A percentile compares a stretch with the other conserved stretches of the same genome.
Evolutionary conservation across 1,140 invertebrate genomes (phyloP).

Genomic region (Camponotus floridanus): DNA sequence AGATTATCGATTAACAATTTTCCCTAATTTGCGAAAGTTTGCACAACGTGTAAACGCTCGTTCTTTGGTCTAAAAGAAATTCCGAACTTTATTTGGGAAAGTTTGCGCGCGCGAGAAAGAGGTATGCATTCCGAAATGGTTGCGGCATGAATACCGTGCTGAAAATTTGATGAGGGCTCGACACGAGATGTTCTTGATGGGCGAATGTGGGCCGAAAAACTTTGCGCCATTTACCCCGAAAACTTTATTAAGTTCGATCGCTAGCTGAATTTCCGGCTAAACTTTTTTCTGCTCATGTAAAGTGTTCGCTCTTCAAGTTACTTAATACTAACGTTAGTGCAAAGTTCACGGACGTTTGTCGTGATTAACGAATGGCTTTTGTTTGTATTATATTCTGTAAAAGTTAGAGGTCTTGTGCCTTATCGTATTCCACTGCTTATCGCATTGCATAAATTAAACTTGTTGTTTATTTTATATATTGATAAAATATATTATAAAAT

Average conservation of each 20-base stretch:
- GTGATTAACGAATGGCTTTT: background rate
- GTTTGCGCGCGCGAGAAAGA: background rate
- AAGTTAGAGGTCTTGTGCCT: background rate
- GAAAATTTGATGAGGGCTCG: slow-evolving; percentile 49
- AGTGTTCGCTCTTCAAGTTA: background rate
- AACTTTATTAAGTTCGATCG: background rate
- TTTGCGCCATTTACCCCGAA: slow-evolving; percentile 14
- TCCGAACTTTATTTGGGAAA: slow-evolving; percentile 50
- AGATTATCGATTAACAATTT: slow-evolving; percentile 25
- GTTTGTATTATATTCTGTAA: background rate
- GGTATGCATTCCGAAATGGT: background rate
- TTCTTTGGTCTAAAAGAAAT: slow-evolving; percentile 9
- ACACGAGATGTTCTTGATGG: slow-evolving; percentile 25
- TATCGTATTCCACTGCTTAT: background rate
- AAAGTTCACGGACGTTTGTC: background rate
- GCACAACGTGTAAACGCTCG: background rate
- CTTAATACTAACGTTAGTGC: background rate
- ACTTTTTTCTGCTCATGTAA: background rate
- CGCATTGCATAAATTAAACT: background rate
- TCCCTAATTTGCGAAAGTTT: slow-evolving; percentile 37
- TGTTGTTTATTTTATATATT: slow-evolving; percentile 9
- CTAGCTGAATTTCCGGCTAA: background rate
- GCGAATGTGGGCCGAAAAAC: slow-evolving; percentile 30
- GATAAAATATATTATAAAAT: slow-evolving; percentile 14
- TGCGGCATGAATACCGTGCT: slow-evolving; percentile 9